Percentiles rank a stretch among this genome's conserved stretches.
These are phyloP conservation scores for Lethocerus indicus DNA, from an alignment of 1,140 invertebrate genomes.

Conservation along the genomic window DNA sequence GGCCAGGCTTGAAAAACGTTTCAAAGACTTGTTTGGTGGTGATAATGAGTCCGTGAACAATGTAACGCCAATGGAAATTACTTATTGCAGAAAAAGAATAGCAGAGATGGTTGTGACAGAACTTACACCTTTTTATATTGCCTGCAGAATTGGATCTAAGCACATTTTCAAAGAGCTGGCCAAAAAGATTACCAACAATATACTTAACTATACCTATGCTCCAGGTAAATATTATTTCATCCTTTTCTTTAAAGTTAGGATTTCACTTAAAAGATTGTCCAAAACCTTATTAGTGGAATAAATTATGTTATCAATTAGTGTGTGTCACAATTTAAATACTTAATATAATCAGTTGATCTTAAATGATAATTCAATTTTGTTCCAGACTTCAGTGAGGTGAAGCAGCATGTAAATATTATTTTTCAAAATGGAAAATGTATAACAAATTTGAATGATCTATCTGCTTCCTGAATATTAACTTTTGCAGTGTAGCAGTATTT, in stretches of 20 bases:
- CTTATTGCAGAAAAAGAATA: background rate
- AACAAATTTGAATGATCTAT: too few relatives aligned
- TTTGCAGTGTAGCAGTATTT: too few relatives aligned
- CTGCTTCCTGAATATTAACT: too few relatives aligned
- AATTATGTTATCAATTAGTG: too few relatives aligned
- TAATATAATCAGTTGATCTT: too few relatives aligned
- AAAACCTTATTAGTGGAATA: too few relatives aligned
- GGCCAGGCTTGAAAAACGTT: background rate
- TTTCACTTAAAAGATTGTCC: too few relatives aligned
- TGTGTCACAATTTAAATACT: too few relatives aligned
- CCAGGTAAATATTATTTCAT: background rate
- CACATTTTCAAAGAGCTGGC: background rate
- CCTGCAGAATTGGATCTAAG: background rate
- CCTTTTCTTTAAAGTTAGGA: background rate
- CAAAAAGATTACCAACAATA: conserved; percentile 1
- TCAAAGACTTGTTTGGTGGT: background rate
- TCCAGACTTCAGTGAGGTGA: too few relatives aligned
- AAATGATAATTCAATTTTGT: too few relatives aligned
- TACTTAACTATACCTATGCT: background rate
- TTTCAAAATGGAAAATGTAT: too few relatives aligned
- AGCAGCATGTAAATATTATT: too few relatives aligned
- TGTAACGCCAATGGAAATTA: background rate
- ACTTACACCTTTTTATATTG: background rate
- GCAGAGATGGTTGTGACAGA: background rate
- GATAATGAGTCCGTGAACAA: background rate